These are phyloP conservation scores for Sarcophaga carnaria DNA, from an alignment of 2,888 invertebrate genomes.

Conservation along the genomic window DNA sequence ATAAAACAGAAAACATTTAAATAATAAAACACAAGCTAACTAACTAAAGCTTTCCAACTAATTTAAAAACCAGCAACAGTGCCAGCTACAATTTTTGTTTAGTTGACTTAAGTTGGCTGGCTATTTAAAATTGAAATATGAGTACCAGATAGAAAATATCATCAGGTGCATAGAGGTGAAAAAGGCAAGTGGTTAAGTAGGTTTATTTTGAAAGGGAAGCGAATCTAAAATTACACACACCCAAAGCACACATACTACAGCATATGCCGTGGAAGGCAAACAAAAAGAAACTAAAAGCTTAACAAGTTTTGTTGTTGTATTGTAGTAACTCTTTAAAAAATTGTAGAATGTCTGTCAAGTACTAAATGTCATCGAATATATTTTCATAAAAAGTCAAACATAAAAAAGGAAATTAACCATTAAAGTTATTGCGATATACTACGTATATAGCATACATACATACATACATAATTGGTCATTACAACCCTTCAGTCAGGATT, in stretches of 20 bases:
- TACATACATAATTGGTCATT: too few relatives aligned
- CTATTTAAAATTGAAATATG: conserved; percentile 63
- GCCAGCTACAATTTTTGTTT: neutral
- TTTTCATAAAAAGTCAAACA: neutral
- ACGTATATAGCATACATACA: too few relatives aligned
- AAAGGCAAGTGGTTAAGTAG: conserved; percentile 60
- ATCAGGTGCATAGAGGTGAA: conserved; percentile 58
- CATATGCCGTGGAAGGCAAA: neutral
- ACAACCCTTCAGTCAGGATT: too few relatives aligned
- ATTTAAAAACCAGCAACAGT: conserved; percentile 5
- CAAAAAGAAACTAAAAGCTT: neutral
- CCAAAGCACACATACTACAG: neutral
- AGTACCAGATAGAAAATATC: conserved; percentile 48
- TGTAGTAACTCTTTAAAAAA: neutral
- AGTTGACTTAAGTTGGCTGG: neutral
- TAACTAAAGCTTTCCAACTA: neutral
- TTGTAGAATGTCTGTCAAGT: neutral
- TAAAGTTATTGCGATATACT: too few relatives aligned
- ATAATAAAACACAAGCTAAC: too few relatives aligned
- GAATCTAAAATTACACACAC: conserved; percentile 16
- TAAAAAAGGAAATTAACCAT: neutral
- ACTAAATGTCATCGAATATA: neutral
- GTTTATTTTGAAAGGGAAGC: conserved; percentile 62
- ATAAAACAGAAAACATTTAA: too few relatives aligned
- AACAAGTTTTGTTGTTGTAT: neutral